phyloP scores from a whole-genome alignment of 2,797 vertebrate genomes.

The Hybognathus amarus region DNA sequence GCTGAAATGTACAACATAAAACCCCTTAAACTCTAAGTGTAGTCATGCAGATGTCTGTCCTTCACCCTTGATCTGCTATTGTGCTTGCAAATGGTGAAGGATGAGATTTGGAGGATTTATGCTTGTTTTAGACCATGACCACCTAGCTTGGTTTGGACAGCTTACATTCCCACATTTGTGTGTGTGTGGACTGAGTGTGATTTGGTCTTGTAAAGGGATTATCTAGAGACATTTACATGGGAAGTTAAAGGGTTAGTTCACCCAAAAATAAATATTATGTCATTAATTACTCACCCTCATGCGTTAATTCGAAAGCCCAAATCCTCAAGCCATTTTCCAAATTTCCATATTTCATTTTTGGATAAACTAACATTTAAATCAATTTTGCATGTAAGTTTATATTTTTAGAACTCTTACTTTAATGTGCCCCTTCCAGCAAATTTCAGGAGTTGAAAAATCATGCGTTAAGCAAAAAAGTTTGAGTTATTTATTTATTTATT shows the following conservation, averaged over 20 bases:
- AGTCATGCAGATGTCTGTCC: conserved; percentile 30
- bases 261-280: too few relatives aligned
- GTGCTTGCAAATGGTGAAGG: conserved; percentile 4
- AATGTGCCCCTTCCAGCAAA: not conserved
- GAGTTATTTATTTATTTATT: too few relatives aligned
- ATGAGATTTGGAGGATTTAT: conserved; percentile 29
- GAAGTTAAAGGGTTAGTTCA: not conserved
- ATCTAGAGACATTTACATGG: not conserved
- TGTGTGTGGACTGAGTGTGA: not conserved
- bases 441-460: too few relatives aligned
- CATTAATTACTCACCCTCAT: too few relatives aligned
- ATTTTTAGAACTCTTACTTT: not conserved
- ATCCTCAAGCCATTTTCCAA: too few relatives aligned
- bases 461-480: too few relatives aligned
- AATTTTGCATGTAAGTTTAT: not conserved
- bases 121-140: conserved; percentile 25
- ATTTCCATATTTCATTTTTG: too few relatives aligned
- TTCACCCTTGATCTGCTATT: conserved; percentile 35
- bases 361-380: not conserved
- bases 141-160: conserved; percentile 14
- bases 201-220: not conserved
- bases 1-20: not conserved
- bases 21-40: conserved; percentile 20
- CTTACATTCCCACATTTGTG: not conserved
- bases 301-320: too few relatives aligned